Conservation (phyloP, 1,140 invertebrate genomes). For the Maniola jurtina region DNA sequence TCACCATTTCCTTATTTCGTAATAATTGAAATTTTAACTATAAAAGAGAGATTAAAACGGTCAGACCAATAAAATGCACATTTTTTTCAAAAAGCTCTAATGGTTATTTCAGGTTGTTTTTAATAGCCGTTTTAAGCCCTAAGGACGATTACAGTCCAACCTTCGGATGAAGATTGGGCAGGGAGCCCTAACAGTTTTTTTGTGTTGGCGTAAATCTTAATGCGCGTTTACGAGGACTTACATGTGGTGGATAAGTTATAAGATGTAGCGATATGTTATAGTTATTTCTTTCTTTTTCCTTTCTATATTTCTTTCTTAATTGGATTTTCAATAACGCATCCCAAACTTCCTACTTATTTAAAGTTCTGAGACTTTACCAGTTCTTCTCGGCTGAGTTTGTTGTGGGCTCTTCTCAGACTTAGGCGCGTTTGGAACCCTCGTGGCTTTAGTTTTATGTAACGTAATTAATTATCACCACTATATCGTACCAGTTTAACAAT, state of each 20-base stretch:
- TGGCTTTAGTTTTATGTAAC: too few relatives aligned
- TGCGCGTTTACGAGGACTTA: conserved; percentile 53
- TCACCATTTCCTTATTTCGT: too few relatives aligned
- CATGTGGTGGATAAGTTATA: conserved; percentile 11
- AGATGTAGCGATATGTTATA: conserved; percentile 20
- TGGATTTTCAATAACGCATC: too few relatives aligned
- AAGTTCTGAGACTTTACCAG: too few relatives aligned
- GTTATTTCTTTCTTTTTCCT: background rate
- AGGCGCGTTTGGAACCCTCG: too few relatives aligned
- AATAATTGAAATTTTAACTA: too few relatives aligned
- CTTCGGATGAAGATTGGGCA: conserved; percentile 55
- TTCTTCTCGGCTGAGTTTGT: too few relatives aligned
- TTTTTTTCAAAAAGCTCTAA: background rate
- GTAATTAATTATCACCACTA: too few relatives aligned
- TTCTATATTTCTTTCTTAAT: background rate
- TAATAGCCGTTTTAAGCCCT: conserved; percentile 49
- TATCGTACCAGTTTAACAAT: too few relatives aligned
- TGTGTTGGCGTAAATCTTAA: conserved; percentile 75
- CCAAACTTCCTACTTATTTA: too few relatives aligned
- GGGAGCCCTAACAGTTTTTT: conserved; percentile 70
- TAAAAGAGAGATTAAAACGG: background rate
- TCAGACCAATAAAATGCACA: background rate
- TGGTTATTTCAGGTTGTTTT: conserved; percentile 22
- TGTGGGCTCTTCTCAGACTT: too few relatives aligned
- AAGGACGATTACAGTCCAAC: conserved; percentile 47